Base-by-base conservation (phyloP, 2,888 invertebrate genomes). In the Clepsis dumicolana region DNA sequence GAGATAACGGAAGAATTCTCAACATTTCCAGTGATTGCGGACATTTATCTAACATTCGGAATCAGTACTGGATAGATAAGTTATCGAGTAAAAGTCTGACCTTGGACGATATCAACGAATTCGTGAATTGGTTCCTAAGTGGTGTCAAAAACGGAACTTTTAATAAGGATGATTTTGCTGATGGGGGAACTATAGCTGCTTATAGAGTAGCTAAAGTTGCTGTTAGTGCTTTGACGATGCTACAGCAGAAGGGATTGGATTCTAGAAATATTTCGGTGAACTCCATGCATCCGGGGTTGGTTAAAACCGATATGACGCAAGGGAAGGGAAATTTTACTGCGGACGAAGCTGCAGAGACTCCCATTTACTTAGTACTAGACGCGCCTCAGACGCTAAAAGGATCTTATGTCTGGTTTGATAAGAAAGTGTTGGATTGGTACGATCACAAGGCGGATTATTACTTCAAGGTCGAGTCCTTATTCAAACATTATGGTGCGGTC, bases 281-380 rank as follows among this genome's bases (percentile, higher is more conserved):
- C 82, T 89, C 95, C 8, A 94, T 96, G 77, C 95, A 96, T 82
- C 97, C 97, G 4, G 97, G 97, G 0, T 94, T 96, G 74, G 97
- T 97, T 0, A 94, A 94, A 71, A 97, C 97, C 0, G 96, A 97
- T 76, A 96, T 97, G 97, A 95, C 95, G 0, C 91, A 90, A 41
- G 94, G 95, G 27, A 93, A 93, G 72, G 97, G 96, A 0, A 83
- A 88, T 54, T 86, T 94, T 41, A 94, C 91, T 1, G 81, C 93
- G 4, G 95, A 95, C 27, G 86, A 94, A 78, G 94, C 94, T 12
- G 95, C 95, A 0, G 87, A 88, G 70, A 94, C 94, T 1, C 94
- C 95, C 0, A 67, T 94, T 0, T 94, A 94, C 74, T 75, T 94
- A 77, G 96, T 94, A 54, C 88, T 94, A 4, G 83, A 89, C 81